Conservation (phyloP, 2,797 vertebrate genomes). For the Silurus lanzhouensis region DNA sequence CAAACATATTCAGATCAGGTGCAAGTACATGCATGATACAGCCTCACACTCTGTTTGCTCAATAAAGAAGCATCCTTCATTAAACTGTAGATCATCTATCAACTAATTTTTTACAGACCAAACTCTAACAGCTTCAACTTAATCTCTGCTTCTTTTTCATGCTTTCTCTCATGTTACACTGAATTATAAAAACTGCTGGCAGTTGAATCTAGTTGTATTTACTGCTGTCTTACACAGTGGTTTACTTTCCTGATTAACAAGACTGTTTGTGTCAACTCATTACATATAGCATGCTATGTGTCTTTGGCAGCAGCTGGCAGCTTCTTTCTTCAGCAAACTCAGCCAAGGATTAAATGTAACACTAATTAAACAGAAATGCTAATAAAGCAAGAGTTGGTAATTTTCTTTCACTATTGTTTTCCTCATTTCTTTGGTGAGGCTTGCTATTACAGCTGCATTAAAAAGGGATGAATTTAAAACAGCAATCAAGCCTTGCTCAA, state of each 20-base stretch:
- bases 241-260: slow-evolving; percentile 14
- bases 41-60: background rate
- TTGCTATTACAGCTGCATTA: slow-evolving; percentile 1
- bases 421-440: slow-evolving; percentile 1
- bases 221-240: background rate
- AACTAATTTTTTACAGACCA: slow-evolving; percentile 6
- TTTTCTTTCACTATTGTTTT: slow-evolving; percentile 4
- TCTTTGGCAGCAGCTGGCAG: slow-evolving; percentile 25
- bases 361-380: slow-evolving; percentile 31
- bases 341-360: slow-evolving; percentile 22
- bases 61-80: background rate
- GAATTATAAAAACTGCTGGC: background rate
- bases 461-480: slow-evolving; percentile 10
- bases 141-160: slow-evolving; percentile 3
- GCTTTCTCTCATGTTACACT: background rate
- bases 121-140: slow-evolving; percentile 15
- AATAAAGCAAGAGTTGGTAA: slow-evolving; percentile 9
- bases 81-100: background rate
- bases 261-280: slow-evolving; percentile 24
- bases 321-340: slow-evolving; percentile 17
- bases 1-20: slow-evolving; percentile 2
- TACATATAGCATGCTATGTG: slow-evolving; percentile 17
- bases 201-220: slow-evolving; percentile 11
- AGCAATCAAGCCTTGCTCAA: background rate
- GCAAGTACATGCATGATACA: background rate